Evolutionary conservation across 2,888 invertebrate species (phyloP), one percentile per base, ranked within the genome.

Genomic region (Mactromeris polynyma): DNA sequence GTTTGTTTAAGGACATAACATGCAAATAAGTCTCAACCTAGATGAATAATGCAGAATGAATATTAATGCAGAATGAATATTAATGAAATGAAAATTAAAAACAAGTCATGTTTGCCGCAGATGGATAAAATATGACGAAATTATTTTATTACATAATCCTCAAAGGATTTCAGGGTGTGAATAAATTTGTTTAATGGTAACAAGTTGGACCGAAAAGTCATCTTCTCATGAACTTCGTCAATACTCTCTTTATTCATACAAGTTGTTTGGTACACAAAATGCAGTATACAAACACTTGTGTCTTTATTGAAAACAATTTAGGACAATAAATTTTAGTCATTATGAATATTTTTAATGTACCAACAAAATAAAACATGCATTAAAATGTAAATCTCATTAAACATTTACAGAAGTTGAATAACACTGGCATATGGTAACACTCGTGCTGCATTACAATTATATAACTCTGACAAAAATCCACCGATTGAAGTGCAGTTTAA

Each of bases 401-500:
- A 73, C 17, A 26, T 73, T 6, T 73, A 36, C 19, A 17, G 58
- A 73, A 73, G 33, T 33, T 33, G 33, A 17, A 21, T 33, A 33
- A 73, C 19, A 26, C 17, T 17, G 17, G 11, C 73, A 73, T 33
- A 36, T 73, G 73, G 73, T 17, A 14, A 19, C 73, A 73, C 73
- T 73, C 21, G 73, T 73, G 14, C 19, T 33, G 19, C 36, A 36
- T 58, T 73, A 73, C 73, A 36, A 36, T 4, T 69, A 69, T n/a
- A n/a, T 58, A 58, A 58, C 58, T 58, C 26, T 2, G 3, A 58
- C 21, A 58, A 26, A 51, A 58, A 14, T 36, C n/a, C 73, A 26
- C 73, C 6, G 36, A 73, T 73, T 73, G 73, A 73, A 36, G 73
- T 73, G 73, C 73, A 73, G 14, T 73, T 73, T 73, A 73, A 11